Base-by-base conservation (phyloP, 2,797 vertebrate species). In the Rallus crepitans region DNA sequence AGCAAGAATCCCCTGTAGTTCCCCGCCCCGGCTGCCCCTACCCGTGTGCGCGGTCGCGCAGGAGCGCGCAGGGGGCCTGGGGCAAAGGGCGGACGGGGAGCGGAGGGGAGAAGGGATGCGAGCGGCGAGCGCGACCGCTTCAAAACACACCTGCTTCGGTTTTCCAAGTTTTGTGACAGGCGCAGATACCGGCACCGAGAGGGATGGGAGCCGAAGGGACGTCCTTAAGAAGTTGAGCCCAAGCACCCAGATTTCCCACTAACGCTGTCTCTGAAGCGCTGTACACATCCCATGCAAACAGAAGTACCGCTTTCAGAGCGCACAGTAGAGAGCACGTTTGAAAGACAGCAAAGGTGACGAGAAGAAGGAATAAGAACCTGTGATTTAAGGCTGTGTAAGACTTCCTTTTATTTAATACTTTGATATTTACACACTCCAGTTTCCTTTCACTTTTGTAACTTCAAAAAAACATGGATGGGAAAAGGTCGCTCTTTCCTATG, bases 91-190 rank as follows among this genome's bases (percentile, higher is more conserved):
- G 8, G 30, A 14, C 37, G 33, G 37, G 0, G 50, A 55, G 50
- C 52, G 4, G 13, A 4, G 23, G 9, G 18, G 18, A 47, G 23
- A 19, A 12, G 1, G 33, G 30, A 10, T 0, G 52, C 0, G 60
- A 9, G 8, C 19, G 40, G 39, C n/a, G 2, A 53, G 45, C 3
- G 21, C 61, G 7, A 7, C 8, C 66, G 0, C 61, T 68, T 15
- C 1, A 7, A 71, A 81, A 45, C 1, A 40, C 28, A 3, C 31
- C 19, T 27, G 20, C 52, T 66, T 20, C 75, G 8, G 33, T 6
- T 72, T 72, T 30, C 11, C n/a, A 31, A 55, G 52, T 18, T 78
- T 40, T 45, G 18, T 7, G 31, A 9, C 31, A 68, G 48, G 56
- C 39, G 8, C 37, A 8, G 64, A 55, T 33, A 68, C 45, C 65